Conservation (phyloP, 2,113 vertebrate species). For the Etia nguti region DNA sequence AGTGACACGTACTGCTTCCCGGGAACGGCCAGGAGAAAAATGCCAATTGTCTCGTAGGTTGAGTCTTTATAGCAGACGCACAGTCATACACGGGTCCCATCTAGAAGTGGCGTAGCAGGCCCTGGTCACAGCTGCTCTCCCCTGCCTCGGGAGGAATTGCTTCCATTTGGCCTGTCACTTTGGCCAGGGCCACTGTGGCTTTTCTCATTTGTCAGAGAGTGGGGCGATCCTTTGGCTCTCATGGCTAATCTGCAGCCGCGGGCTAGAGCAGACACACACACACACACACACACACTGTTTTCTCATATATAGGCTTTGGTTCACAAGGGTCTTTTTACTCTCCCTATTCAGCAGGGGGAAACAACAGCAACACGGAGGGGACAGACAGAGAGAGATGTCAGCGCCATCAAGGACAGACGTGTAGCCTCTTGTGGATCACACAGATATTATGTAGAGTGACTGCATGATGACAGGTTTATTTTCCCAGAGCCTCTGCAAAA, state of each 20-base stretch:
- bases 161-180: constrained; percentile 81
- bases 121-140: constrained; percentile 77
- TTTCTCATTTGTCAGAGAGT: constrained; percentile 74
- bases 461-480: not conserved
- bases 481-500: not conserved
- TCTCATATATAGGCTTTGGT: constrained; percentile 30
- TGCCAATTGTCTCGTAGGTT: constrained; percentile 60
- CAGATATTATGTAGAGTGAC: not conserved
- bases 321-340: constrained; percentile 56
- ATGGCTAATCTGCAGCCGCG: constrained; percentile 65
- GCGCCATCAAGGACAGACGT: constrained; percentile 23
- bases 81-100: constrained; percentile 17
- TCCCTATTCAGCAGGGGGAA: not conserved
- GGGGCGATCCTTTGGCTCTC: constrained; percentile 68
- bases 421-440: not conserved
- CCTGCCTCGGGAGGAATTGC: constrained; percentile 79
- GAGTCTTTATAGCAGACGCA: constrained; percentile 24
- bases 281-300: not conserved
- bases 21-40: constrained; percentile 62
- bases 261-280: constrained; percentile 27
- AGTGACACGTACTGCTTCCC: constrained; percentile 43
- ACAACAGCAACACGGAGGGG: constrained; percentile 4
- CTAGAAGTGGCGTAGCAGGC: constrained; percentile 63
- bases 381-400: not conserved
- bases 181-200: constrained; percentile 71